A percentile compares a stretch with the other conserved stretches of the same genome.
These are phyloP conservation scores for Pinna nobilis DNA, from an alignment of 1,140 invertebrate species.

Conservation along the genomic window DNA sequence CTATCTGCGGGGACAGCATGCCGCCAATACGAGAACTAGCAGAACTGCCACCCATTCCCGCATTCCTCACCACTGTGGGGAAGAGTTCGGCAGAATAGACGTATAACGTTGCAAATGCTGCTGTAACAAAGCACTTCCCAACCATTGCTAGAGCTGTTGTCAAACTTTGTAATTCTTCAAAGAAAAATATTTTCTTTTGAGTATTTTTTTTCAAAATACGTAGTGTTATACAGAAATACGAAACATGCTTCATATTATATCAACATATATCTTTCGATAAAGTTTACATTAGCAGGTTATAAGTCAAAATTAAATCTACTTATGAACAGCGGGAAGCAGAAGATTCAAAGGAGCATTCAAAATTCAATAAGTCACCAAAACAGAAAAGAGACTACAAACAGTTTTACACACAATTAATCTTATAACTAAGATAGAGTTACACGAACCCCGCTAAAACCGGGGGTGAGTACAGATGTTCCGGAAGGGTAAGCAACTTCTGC, in stretches of 20 bases:
- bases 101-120: constrained; percentile 81
- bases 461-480: no score
- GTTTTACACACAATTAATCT: no score
- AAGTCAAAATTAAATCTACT: no score
- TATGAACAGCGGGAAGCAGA: no score
- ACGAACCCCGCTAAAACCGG: no score
- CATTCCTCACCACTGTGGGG: constrained; percentile 88
- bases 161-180: constrained; percentile 15
- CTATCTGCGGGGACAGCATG: constrained; percentile 80
- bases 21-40: constrained; percentile 86
- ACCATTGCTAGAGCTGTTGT: constrained; percentile 79
- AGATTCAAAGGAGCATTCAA: no score
- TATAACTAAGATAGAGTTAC: no score
- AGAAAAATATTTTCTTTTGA: background rate
- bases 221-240: no score
- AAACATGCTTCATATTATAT: background rate
- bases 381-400: no score
- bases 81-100: constrained; percentile 89
- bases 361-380: no score
- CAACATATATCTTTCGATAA: background rate
- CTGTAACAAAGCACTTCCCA: constrained; percentile 79
- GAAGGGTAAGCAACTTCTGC: no score
- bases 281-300: no score
- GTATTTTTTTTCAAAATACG: background rate
- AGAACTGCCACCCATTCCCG: constrained; percentile 86